phyloP scores from a whole-genome alignment of 2,797 vertebrate genomes.

The Ibycter americanus region DNA sequence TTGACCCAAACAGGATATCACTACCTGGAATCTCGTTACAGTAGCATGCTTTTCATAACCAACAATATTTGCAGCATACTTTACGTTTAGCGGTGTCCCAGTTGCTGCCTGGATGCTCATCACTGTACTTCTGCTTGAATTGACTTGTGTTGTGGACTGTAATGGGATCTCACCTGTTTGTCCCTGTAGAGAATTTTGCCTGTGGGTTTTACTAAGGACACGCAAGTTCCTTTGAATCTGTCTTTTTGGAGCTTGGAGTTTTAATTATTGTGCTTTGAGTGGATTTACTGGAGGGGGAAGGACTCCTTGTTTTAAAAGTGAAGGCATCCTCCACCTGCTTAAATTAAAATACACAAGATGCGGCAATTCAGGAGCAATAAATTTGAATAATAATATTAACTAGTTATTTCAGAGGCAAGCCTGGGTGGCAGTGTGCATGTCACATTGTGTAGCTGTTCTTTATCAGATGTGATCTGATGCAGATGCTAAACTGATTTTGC shows the following conservation, averaged over 20 bases:
- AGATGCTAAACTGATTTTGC: neutral
- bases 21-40: neutral
- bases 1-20: neutral
- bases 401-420: neutral
- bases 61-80: neutral
- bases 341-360: constrained; percentile 5
- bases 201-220: neutral
- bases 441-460: neutral
- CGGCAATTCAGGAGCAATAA: constrained; percentile 13
- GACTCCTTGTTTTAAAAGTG: neutral
- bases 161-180: constrained; percentile 17
- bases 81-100: neutral
- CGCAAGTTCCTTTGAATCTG: constrained; percentile 18
- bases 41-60: neutral
- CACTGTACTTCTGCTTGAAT: neutral
- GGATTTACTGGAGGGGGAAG: neutral
- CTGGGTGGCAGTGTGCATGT: neutral
- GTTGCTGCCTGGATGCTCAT: neutral
- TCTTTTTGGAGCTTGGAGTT: neutral
- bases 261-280: constrained; percentile 1
- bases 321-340: neutral
- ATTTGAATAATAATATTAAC: constrained; percentile 1
- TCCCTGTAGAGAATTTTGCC: neutral
- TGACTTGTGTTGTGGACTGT: neutral
- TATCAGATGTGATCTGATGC: neutral